These are phyloP conservation scores for Nyctibius grandis DNA, from an alignment of 2,797 vertebrate species.

Conservation along the genomic window DNA sequence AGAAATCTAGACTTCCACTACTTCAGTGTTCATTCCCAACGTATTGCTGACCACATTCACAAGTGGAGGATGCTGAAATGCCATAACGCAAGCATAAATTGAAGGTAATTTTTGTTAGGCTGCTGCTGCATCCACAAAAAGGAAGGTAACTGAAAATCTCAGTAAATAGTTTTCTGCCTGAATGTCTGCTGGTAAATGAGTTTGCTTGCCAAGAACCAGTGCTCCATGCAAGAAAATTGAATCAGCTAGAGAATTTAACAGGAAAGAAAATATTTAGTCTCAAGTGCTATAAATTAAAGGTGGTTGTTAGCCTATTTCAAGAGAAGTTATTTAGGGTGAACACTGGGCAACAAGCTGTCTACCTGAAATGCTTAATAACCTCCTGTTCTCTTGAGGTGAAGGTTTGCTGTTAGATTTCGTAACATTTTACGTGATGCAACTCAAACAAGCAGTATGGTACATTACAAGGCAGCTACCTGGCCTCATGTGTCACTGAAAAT, in stretches of 20 bases:
- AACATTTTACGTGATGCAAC: neutral
- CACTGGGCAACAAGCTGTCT: neutral
- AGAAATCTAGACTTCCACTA: neutral
- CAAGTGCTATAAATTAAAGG: neutral
- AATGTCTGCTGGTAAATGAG: neutral
- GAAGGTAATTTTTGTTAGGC: neutral
- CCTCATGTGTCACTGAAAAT: neutral
- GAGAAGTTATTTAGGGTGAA: neutral
- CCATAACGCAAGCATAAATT: neutral
- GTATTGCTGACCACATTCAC: neutral
- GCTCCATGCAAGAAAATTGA: neutral
- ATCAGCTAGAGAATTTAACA: neutral
- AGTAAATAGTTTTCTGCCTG: neutral
- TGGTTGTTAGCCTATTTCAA: neutral
- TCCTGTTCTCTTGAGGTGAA: neutral
- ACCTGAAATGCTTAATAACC: neutral
- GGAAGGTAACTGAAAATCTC: neutral
- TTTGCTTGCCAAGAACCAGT: neutral
- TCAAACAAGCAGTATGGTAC: neutral
- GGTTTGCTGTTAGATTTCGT: neutral
- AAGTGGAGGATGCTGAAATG: neutral
- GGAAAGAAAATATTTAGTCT: neutral
- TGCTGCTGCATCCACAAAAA: neutral
- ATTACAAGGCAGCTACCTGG: neutral
- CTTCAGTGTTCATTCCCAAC: neutral